Evolutionary conservation across 2,888 invertebrate genomes (phyloP).

Genomic region (Drosophila borborema): DNA sequence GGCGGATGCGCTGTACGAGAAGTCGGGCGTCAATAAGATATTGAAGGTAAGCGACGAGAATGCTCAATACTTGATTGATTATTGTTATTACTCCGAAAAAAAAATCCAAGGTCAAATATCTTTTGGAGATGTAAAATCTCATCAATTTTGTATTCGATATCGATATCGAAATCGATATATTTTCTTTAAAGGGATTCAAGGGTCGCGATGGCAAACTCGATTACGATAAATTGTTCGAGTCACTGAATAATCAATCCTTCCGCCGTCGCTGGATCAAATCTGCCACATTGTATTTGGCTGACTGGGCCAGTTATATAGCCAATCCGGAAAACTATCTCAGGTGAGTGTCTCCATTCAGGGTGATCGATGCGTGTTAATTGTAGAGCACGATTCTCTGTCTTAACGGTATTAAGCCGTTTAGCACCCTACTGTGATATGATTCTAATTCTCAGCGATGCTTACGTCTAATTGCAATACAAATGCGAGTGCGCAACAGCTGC

Average conservation of each 20-base stretch:
- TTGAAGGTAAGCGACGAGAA: constrained; percentile 85
- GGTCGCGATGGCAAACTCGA: constrained; percentile 90
- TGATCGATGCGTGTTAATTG: constrained; percentile 57
- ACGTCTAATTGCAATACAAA: constrained; percentile 28
- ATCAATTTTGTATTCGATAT: neutral
- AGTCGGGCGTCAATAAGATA: constrained; percentile 89
- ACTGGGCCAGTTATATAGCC: constrained; percentile 90
- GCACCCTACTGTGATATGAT: constrained; percentile 69
- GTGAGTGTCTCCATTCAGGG: constrained; percentile 84
- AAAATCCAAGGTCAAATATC: neutral
- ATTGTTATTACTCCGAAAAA: neutral
- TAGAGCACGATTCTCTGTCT: constrained; percentile 58
- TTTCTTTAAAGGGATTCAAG: constrained; percentile 86
- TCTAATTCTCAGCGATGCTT: constrained; percentile 32
- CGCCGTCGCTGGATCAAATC: constrained; percentile 92
- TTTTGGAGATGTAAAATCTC: neutral
- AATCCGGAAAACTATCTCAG: constrained; percentile 91
- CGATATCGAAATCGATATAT: neutral
- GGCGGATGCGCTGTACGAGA: constrained; percentile 90
- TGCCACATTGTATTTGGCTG: constrained; percentile 90
- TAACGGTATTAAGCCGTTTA: constrained; percentile 65
- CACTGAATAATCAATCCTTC: constrained; percentile 92
- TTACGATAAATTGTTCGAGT: constrained; percentile 90
- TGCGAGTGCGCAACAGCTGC: constrained; percentile 40
- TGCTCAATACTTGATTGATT: neutral